These are phyloP conservation scores for Prionailurus bengalensis DNA, from an alignment of 2,113 vertebrate genomes.

Conservation along the genomic window DNA sequence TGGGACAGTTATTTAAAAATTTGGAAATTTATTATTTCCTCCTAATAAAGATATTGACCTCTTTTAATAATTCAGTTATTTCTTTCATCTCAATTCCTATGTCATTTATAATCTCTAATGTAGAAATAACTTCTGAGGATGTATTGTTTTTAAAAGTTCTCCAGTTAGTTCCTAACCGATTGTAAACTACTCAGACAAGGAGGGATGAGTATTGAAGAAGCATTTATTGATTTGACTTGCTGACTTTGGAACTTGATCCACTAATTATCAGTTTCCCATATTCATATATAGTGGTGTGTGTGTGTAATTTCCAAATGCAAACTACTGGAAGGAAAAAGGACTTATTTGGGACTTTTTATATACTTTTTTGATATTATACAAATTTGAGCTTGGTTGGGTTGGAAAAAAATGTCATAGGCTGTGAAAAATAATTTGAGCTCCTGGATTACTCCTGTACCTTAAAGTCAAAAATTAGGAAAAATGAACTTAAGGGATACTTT, in stretches of 20 bases:
- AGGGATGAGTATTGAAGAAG: neutral
- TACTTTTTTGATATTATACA: neutral
- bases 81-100: neutral
- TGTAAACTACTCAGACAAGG: neutral
- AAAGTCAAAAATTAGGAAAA: neutral
- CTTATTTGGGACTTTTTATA: neutral
- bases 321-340: neutral
- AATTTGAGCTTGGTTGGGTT: neutral
- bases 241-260: neutral
- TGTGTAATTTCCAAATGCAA: neutral
- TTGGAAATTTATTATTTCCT: neutral
- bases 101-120: neutral
- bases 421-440: neutral
- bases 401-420: neutral
- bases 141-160: neutral
- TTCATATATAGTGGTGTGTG: neutral
- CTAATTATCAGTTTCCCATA: neutral
- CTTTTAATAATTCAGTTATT: neutral
- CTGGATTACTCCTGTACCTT: neutral
- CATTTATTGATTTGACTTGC: neutral
- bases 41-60: neutral
- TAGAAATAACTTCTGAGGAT: neutral
- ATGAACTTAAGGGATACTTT: neutral
- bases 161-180: neutral
- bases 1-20: neutral